Evolutionary conservation across 2,797 vertebrate genomes (phyloP).

Genomic region (Hirundo rustica): DNA sequence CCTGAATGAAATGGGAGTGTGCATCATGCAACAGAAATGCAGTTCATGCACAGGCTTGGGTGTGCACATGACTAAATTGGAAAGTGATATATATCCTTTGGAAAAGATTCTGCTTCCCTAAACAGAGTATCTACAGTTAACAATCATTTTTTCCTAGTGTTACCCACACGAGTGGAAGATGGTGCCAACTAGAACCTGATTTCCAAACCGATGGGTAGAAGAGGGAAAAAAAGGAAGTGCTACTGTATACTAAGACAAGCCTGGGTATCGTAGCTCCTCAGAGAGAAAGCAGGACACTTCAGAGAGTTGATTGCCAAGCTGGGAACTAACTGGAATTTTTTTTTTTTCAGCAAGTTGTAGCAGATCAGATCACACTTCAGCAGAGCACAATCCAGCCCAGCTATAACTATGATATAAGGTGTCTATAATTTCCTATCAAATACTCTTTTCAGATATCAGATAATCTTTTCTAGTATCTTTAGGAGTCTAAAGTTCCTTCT

Average conservation of each 20-base stretch:
- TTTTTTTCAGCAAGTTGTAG: neutral
- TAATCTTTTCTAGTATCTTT: neutral
- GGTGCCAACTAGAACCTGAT: slow-evolving; percentile 19
- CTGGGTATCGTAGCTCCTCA: neutral
- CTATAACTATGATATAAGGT: neutral
- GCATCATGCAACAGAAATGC: slow-evolving; percentile 68
- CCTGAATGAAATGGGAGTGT: slow-evolving; percentile 37
- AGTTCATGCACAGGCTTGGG: slow-evolving; percentile 55
- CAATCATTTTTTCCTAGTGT: slow-evolving; percentile 32
- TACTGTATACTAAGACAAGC: neutral
- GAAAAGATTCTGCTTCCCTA: slow-evolving; percentile 51
- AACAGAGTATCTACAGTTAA: slow-evolving; percentile 47
- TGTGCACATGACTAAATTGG: slow-evolving; percentile 51
- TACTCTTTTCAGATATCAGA: neutral
- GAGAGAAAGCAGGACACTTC: neutral
- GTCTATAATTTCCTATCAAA: neutral
- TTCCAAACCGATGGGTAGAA: neutral
- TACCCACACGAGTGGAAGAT: slow-evolving; percentile 18
- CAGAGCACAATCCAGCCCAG: neutral
- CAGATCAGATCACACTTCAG: neutral
- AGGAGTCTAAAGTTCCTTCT: neutral
- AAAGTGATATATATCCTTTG: slow-evolving; percentile 43
- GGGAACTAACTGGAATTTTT: neutral
- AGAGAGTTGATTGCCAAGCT: neutral
- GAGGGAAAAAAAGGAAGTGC: neutral